Evolutionary conservation across 2,113 vertebrate species (phyloP), one percentile per base, ranked within the genome.

Genomic region (Pachypanchax playfairii): DNA sequence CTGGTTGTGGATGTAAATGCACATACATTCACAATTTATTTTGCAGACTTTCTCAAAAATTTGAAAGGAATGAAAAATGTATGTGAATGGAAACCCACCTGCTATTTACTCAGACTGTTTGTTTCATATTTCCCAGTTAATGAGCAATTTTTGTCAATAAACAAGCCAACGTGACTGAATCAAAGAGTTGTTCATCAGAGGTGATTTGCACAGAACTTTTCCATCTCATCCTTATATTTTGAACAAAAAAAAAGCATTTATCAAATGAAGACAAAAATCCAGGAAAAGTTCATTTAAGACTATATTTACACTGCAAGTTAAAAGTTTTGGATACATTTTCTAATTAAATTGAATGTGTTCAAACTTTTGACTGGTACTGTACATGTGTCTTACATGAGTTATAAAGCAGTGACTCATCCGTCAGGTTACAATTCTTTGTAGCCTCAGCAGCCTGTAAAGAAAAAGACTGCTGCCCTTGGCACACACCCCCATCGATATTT

Each of bases 401-500:
- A n/a, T n/a, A n/a, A n/a, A n/a, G n/a, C n/a, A n/a, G n/a, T n/a
- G n/a, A 29, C 8, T 29, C 28, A 29, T 8, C 28, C 8, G 28
- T 22, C 14, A 51, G 68, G 60, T 80, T 59, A 49, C 5, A 15
- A 0, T 10, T 17, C 56, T 73, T 48, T 60, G 49, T 33, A 28
- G 43, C 55, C 50, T 18, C 25, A 25, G 38, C 65, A 43, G 52
- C 46, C 65, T 15, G 61, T 68, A 77, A 52, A 70, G 36, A 35
- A 29, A 22, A 29, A 57, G 36, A 13, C 64, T 1, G 31, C 43
- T 52, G 72, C 64, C 75, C 75, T 79, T 73, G 75, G 64, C 81
- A 63, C 56, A 48, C 31, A 50, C 46, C 59, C 57, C 65, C 60
- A 53, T 71, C 75, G 70, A 65, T 85, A 77, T 81, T 77, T 72